Conservation (phyloP, 1,140 invertebrate species). For the Drosophila tani region DNA sequence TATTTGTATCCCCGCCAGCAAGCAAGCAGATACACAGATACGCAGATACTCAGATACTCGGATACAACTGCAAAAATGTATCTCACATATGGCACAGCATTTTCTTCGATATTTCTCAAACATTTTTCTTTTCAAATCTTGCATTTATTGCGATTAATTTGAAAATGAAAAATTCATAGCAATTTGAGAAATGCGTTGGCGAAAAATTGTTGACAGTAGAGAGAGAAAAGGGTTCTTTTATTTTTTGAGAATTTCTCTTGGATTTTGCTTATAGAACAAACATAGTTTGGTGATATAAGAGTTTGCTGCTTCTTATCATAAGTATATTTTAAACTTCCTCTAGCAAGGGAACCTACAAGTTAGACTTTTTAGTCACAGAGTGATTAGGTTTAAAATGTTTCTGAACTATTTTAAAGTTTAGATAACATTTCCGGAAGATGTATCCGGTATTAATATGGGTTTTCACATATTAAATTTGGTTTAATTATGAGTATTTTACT, state of each 20-base stretch:
- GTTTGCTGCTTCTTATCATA: background rate
- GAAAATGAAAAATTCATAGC: slow-evolving; percentile 21
- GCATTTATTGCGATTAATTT: slow-evolving; percentile 47
- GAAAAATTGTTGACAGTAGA: slow-evolving; percentile 29
- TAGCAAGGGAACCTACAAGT: background rate
- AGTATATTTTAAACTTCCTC: slow-evolving; percentile 10
- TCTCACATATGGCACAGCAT: slow-evolving; percentile 49
- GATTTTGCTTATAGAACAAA: too few relatives aligned
- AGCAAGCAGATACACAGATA: slow-evolving; percentile 23
- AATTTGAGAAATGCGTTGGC: slow-evolving; percentile 16
- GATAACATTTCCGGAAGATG: background rate
- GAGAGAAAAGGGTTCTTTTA: background rate
- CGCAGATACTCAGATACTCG: slow-evolving; percentile 24
- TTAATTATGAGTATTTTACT: background rate
- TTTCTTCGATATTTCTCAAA: slow-evolving; percentile 51
- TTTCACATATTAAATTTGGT: background rate
- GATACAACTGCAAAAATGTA: slow-evolving; percentile 41
- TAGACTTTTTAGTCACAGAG: background rate
- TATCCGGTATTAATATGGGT: background rate
- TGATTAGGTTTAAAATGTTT: background rate
- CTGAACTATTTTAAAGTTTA: background rate
- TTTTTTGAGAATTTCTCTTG: background rate
- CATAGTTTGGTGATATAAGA: slow-evolving; percentile 22
- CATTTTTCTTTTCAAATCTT: slow-evolving; percentile 40
- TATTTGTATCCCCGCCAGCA: slow-evolving; percentile 68